Evolutionary conservation across 1,140 invertebrate genomes (phyloP).

Genomic region (Microplitis demolitor): DNA sequence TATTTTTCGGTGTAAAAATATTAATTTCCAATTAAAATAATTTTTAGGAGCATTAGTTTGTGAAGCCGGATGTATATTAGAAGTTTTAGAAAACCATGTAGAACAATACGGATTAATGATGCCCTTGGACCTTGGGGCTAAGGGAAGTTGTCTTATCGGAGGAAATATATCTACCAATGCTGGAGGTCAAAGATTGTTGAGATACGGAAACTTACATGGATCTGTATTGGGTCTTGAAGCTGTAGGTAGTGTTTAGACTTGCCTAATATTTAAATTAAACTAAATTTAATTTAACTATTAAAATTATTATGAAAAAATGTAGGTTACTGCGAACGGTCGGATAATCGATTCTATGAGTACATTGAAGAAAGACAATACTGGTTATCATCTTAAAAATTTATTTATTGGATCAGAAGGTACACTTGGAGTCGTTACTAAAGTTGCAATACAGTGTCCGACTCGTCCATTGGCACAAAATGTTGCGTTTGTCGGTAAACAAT

Average conservation of each 20-base stretch:
- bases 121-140: conserved; percentile 95
- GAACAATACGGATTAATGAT: conserved; percentile 80
- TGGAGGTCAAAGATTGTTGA: conserved; percentile 88
- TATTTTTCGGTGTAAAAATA: background rate
- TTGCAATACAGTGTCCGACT: conserved; percentile 86
- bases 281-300: no score
- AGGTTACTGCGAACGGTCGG: conserved; percentile 89
- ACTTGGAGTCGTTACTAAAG: conserved; percentile 91
- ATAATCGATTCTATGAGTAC: conserved; percentile 84
- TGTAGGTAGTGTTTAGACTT: conserved; percentile 63
- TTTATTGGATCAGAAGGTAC: conserved; percentile 98
- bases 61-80: conserved; percentile 91
- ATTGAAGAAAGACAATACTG: conserved; percentile 96
- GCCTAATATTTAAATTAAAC: no score
- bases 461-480: conserved; percentile 80
- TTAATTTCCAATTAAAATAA: conserved; percentile 30
- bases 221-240: conserved; percentile 91
- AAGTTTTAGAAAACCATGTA: conserved; percentile 81
- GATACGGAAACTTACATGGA: conserved; percentile 95
- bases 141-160: conserved; percentile 96
- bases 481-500: conserved; percentile 80
- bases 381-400: conserved; percentile 94
- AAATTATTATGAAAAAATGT: background rate
- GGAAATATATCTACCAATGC: conserved; percentile 98
- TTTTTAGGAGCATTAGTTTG: conserved; percentile 78